phyloP scores from a whole-genome alignment of 2,113 vertebrate genomes.

The Sarotherodon lohbergeri region DNA sequence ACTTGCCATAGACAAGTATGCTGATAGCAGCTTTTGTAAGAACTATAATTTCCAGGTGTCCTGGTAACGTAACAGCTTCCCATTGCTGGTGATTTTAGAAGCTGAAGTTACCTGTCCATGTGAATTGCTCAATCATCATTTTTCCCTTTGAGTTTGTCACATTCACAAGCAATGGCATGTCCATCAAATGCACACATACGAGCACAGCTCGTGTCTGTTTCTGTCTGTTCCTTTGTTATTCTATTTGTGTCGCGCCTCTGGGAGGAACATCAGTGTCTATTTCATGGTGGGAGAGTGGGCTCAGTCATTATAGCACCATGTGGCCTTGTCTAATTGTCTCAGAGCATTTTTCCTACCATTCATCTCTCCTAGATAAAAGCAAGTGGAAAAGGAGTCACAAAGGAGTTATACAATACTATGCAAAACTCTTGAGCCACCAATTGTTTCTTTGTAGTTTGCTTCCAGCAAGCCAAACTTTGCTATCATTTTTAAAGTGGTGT shows the following conservation, averaged over 20 bases:
- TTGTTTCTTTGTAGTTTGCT: not conserved
- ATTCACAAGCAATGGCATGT: not conserved
- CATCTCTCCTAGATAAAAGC: not conserved
- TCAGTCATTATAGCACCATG: conserved; percentile 2
- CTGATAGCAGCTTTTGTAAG: not conserved
- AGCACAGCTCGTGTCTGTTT: not conserved
- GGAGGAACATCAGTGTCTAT: conserved; percentile 13
- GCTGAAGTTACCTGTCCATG: not conserved
- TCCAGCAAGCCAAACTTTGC: not conserved
- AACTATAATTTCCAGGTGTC: not conserved
- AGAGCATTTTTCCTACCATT: conserved; percentile 1
- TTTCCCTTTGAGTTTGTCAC: not conserved
- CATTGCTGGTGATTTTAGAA: not conserved
- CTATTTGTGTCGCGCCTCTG: not conserved
- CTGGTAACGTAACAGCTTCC: conserved; percentile 6
- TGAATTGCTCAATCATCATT: not conserved
- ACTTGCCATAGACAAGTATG: not conserved
- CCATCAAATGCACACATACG: not conserved
- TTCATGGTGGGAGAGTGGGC: not conserved
- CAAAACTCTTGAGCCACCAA: not conserved
- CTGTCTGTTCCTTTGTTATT: not conserved
- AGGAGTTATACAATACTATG: not conserved
- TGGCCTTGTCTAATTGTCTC: conserved; percentile 50
- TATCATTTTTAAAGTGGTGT: not conserved
- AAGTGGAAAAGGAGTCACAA: not conserved